Conservation (phyloP, 1,140 invertebrate genomes). For the Brachionus angularis region DNA sequence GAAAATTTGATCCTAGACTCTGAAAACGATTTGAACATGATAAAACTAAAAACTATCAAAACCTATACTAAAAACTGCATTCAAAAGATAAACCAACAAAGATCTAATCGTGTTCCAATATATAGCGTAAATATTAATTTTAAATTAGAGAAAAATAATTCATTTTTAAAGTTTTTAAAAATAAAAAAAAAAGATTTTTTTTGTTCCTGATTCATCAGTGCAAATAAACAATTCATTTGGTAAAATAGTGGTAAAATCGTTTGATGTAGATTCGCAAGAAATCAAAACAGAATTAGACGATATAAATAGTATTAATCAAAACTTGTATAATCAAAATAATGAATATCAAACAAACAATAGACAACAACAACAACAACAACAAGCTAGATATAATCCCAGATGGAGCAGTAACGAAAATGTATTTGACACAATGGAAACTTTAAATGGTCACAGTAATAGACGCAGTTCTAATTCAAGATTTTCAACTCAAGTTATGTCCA, state of each 20-base stretch:
- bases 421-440: background rate
- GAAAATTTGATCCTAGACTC: constrained; percentile 35
- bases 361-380: too few species aligned
- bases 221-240: constrained; percentile 38
- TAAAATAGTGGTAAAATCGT: constrained; percentile 39
- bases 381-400: background rate
- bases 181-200: constrained; percentile 36
- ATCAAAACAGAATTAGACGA: constrained; percentile 26
- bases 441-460: background rate
- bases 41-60: constrained; percentile 39
- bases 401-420: constrained; percentile 32
- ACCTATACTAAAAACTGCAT: constrained; percentile 29
- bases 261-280: constrained; percentile 25
- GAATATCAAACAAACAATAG: too few species aligned
- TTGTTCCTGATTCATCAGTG: constrained; percentile 31
- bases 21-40: constrained; percentile 33
- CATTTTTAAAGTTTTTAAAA: background rate
- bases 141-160: too few species aligned
- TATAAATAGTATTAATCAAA: constrained; percentile 5
- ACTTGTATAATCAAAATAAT: too few species aligned
- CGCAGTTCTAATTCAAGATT: background rate
- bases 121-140: constrained; percentile 26
- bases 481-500: too few species aligned
- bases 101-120: constrained; percentile 21
- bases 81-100: constrained; percentile 37